These are phyloP conservation scores for Hippasteria phrygiana DNA, from an alignment of 53 echinoderm and acorn worm species.

Conservation along the genomic window DNA sequence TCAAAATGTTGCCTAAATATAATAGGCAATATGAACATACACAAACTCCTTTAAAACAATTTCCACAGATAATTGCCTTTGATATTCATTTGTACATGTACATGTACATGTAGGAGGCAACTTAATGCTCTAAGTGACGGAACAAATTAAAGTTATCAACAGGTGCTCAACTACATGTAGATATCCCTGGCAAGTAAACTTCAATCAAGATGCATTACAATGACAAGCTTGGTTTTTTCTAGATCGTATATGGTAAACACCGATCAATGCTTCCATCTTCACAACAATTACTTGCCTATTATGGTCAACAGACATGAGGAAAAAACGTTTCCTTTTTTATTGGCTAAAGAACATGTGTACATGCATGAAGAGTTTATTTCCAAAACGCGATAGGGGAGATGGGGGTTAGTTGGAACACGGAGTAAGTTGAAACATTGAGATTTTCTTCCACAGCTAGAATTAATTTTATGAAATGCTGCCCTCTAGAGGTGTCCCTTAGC, in stretches of 20 bases:
- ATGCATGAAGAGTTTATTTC: too few relatives aligned
- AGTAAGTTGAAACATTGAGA: too few relatives aligned
- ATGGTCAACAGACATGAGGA: too few relatives aligned
- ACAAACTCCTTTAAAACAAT: not conserved
- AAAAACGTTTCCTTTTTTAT: too few relatives aligned
- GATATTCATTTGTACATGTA: not conserved
- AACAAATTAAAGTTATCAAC: constrained; percentile 5
- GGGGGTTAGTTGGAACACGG: too few relatives aligned
- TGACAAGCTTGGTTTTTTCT: constrained; percentile 44
- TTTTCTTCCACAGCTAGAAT: too few relatives aligned
- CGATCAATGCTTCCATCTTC: too few relatives aligned
- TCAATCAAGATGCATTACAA: constrained; percentile 15
- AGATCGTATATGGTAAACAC: not conserved
- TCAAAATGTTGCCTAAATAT: not conserved
- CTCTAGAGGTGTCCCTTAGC: too few relatives aligned
- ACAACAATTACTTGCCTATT: too few relatives aligned
- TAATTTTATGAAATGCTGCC: too few relatives aligned
- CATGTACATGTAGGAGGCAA: not conserved
- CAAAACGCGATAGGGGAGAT: too few relatives aligned
- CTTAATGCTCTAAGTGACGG: not conserved
- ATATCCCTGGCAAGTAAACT: constrained; percentile 65
- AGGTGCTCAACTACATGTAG: constrained; percentile 54
- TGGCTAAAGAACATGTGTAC: too few relatives aligned
- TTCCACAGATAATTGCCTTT: not conserved
- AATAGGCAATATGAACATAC: not conserved